Conservation (phyloP, 2,888 invertebrate genomes). For the Icerya purchasi region DNA sequence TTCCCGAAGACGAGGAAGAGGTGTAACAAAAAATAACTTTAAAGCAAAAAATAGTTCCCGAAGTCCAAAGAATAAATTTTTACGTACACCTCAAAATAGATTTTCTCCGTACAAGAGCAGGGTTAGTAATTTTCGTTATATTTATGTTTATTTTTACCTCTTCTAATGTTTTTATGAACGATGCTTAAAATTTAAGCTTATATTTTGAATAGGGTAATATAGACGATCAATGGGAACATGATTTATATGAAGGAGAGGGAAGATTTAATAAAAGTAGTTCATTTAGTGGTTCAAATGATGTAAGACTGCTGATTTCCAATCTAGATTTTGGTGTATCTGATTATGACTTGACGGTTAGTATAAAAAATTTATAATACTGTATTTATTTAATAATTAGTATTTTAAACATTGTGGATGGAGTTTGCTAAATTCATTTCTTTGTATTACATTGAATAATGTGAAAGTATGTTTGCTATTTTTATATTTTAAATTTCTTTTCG, state of each 20-base stretch:
- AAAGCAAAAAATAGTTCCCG: neutral
- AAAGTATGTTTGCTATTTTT: no score
- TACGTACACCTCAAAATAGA: neutral
- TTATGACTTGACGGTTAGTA: constrained; percentile 63
- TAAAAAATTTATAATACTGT: neutral
- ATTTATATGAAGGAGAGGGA: constrained; percentile 47
- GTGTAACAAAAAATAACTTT: neutral
- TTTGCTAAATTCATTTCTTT: neutral
- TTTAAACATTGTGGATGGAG: neutral
- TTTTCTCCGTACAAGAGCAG: neutral
- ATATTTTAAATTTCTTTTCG: no score
- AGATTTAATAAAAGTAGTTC: constrained; percentile 22
- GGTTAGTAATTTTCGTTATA: neutral
- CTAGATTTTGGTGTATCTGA: constrained; percentile 94
- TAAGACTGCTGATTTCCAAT: constrained; percentile 83
- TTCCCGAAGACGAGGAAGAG: neutral
- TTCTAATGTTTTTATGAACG: neutral
- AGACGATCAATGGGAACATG: constrained; percentile 93
- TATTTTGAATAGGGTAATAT: constrained; percentile 69
- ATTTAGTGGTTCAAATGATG: constrained; percentile 26
- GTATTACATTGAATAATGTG: neutral
- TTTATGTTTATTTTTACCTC: no score
- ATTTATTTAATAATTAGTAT: no score
- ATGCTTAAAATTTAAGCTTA: constrained; percentile 14
- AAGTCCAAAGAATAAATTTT: neutral